Evolutionary conservation across 2,888 invertebrate genomes (phyloP), one percentile per base, ranked within the genome.

Genomic region (Mesorhabditis belari): DNA sequence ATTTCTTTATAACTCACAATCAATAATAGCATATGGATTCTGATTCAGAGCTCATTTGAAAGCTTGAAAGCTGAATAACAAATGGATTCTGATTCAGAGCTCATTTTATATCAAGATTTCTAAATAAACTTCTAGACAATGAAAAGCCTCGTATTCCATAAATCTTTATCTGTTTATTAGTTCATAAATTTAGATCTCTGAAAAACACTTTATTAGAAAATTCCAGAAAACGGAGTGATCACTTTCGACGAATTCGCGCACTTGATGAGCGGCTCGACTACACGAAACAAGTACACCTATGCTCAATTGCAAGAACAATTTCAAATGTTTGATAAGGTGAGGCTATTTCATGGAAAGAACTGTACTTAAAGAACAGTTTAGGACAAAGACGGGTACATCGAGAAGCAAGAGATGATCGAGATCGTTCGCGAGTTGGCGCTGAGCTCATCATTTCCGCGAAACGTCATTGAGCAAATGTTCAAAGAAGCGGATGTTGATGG

Each of bases 381-480:
- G 77, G 78, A 79, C 63, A 72, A 77, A 59, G 79, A 79, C 60
- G 79, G 79, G 9, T 79, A 64, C 71, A 79, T 79, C 62, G 75
- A 75, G 62, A 71, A 73, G 35, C 63, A 64, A 23, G 79, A 79
- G 65, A 79, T 79, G 79, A 70, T 70, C 44, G 64, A 66, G 29
- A 72, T 78, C 52, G 77, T 79, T 2, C 61, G 64, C 6, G 76
- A 79, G 61, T 65, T 79, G 35, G 67, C 71, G 3, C 70, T 79
- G 12, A 74, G 75, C 17, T 59, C 62, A 3, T 70, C 70, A 21
- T 79, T 77, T 60, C 78, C 78, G n/a, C 65, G 57, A 17, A 56
- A 66, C 27, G 73, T 79, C 21, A 72, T 79, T 55, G 76, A 78
- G 58, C 70, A 74, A 62, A 68, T 79, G 21, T 79, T 79, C 67